Evolutionary conservation across 2,888 invertebrate species (phyloP), one percentile per base, ranked within the genome.

Genomic region (Ariolimax columbianus): DNA sequence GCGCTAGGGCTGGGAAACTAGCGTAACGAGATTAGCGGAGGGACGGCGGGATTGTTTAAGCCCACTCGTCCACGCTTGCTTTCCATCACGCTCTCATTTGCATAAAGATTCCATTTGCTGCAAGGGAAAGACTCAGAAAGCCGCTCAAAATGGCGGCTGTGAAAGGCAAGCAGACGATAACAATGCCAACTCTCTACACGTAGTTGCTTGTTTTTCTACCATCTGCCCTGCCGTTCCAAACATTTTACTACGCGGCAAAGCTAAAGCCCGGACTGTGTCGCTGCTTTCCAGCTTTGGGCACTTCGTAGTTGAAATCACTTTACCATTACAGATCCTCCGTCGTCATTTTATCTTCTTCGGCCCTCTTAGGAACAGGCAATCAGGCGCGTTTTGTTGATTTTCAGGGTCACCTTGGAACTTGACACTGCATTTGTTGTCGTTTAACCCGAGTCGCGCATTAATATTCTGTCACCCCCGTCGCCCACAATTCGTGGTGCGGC

Each of bases 51-150:
- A 75, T 73, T 82, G 73, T 75, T 82, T 82, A 73, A 82, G 59
- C 75, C 63, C 75, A 59, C 75, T 73, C 59, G 75, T 38, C 72
- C 75, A 73, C 30, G 75, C 30, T 75, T n/a, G 75, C 51, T 51
- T 47, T 75, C 75, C 75, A 75, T 72, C 51, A 51, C 72, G 72
- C 55, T 30, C 78, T 83, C 77, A 83, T 83, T 83, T 83, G 83
- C 83, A 83, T 83, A 83, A 83, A 77, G 83, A 77, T 83, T 83
- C 72, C 78, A 83, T 83, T 83, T 83, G 83, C 77, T 70, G 43
- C 47, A 9, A 78, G 51, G 77, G 33, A 30, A 80, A 40, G 82
- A 82, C 59, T 82, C 33, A 40, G 75, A 75, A 33, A 26, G 82
- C 63, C 63, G 63, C 43, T 75, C 59, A 82, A 82, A 82, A 82